Conservation (phyloP, 1,140 invertebrate genomes). For the Bombus terrestris region DNA sequence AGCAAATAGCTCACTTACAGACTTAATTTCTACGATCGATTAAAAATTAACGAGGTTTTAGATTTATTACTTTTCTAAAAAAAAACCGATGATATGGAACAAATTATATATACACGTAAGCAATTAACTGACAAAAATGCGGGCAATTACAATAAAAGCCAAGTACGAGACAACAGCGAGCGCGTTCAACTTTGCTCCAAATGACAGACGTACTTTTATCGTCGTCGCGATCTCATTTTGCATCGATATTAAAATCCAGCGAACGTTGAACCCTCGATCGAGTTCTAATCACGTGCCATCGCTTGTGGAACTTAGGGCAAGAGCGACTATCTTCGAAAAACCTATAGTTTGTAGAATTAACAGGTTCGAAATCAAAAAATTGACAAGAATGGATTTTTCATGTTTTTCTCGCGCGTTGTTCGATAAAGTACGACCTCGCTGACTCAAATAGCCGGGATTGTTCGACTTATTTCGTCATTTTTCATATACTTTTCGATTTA, state of each 20-base stretch:
- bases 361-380: too few species aligned
- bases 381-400: too few species aligned
- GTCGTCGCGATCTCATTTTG: conserved; percentile 31
- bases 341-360: too few species aligned
- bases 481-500: too few species aligned
- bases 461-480: too few species aligned
- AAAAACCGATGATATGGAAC: not conserved
- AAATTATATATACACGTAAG: not conserved
- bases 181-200: conserved; percentile 38
- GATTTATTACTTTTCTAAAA: not conserved
- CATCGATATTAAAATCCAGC: not conserved
- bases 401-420: too few species aligned
- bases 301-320: not conserved
- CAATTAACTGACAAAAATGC: conserved; percentile 51
- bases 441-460: not conserved
- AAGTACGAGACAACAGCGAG: conserved; percentile 30
- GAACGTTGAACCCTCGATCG: not conserved
- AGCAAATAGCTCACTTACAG: not conserved
- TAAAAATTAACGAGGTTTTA: not conserved
- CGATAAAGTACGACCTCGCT: too few species aligned
- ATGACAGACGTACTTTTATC: conserved; percentile 49
- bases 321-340: not conserved
- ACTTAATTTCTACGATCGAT: not conserved
- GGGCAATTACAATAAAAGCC: conserved; percentile 56
- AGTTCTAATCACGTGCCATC: not conserved